Conservation (phyloP, 2,888 invertebrate species). For the Drosophila mimetica region DNA sequence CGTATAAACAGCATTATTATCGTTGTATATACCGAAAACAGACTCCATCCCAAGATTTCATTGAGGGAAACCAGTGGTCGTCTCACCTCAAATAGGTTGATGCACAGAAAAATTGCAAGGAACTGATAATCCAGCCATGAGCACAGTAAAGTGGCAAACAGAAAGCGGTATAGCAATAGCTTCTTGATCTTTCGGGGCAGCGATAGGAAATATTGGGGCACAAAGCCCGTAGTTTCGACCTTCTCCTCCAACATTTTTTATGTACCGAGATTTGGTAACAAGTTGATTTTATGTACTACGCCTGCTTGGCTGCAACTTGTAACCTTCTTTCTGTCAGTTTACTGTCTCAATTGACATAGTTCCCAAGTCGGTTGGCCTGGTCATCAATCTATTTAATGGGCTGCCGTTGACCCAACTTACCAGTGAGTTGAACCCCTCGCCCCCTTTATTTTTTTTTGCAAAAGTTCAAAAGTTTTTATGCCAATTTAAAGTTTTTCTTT, state of each 20-base stretch:
- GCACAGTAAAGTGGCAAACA: constrained; percentile 8
- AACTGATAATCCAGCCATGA: constrained; percentile 6
- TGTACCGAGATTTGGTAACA: neutral
- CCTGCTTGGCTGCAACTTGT: constrained; percentile 6
- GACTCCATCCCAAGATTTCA: neutral
- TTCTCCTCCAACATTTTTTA: neutral
- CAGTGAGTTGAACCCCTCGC: neutral
- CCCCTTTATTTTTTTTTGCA: constrained; percentile 7
- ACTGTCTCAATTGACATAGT: constrained; percentile 59
- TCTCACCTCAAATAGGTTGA: constrained; percentile 3
- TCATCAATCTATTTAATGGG: constrained; percentile 64
- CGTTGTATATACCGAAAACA: constrained; percentile 5
- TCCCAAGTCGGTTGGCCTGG: constrained; percentile 41
- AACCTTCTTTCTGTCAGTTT: constrained; percentile 21
- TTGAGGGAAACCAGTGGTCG: neutral
- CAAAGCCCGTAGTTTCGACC: neutral
- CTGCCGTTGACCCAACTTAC: constrained; percentile 28
- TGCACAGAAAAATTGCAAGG: constrained; percentile 5
- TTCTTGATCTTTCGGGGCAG: constrained; percentile 14
- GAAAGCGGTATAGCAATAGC: constrained; percentile 19
- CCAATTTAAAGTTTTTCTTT: constrained; percentile 54
- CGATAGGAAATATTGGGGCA: constrained; percentile 1
- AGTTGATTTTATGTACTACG: constrained; percentile 11
- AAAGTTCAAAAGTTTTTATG: constrained; percentile 54
- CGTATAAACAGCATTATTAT: neutral